These are phyloP conservation scores for Pseudopipra pipra DNA, from an alignment of 2,113 vertebrate genomes.

Conservation along the genomic window DNA sequence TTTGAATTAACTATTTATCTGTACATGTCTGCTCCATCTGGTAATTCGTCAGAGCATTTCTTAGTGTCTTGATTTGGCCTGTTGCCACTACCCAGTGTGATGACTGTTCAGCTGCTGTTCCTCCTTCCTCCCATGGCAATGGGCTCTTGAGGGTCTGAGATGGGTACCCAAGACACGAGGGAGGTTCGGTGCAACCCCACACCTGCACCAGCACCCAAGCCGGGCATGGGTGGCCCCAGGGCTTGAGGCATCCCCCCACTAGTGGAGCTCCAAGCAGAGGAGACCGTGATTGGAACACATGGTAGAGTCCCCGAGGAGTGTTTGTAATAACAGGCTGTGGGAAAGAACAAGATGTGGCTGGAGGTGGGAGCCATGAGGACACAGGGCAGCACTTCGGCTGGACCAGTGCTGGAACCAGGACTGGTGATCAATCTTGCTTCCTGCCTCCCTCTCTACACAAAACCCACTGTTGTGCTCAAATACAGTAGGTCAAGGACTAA, in stretches of 20 bases:
- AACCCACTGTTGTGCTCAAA: no score
- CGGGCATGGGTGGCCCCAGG: fast-evolving
- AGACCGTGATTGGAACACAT: neutral
- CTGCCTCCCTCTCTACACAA: neutral
- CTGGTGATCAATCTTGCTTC: neutral
- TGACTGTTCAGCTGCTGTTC: fast-evolving
- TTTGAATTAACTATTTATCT: fast-evolving
- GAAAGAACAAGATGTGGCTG: neutral
- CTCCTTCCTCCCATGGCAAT: no score
- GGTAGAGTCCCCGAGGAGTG: neutral
- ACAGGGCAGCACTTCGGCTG: neutral
- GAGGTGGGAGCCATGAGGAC: neutral
- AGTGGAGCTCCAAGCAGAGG: neutral
- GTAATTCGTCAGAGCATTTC: fast-evolving
- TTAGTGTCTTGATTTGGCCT: neutral
- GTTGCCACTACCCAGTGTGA: fast-evolving
- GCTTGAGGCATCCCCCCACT: fast-evolving
- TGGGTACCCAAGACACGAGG: no score
- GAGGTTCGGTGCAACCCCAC: neutral
- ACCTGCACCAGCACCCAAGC: fast-evolving
- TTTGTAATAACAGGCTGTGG: neutral
- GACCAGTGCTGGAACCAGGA: neutral
- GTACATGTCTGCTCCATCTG: fast-evolving
- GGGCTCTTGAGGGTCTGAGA: neutral
- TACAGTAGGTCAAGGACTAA: neutral